Evolutionary conservation across 1,140 invertebrate genomes (phyloP), one percentile per base, ranked within the genome.

Genomic region (Cylas formicarius): DNA sequence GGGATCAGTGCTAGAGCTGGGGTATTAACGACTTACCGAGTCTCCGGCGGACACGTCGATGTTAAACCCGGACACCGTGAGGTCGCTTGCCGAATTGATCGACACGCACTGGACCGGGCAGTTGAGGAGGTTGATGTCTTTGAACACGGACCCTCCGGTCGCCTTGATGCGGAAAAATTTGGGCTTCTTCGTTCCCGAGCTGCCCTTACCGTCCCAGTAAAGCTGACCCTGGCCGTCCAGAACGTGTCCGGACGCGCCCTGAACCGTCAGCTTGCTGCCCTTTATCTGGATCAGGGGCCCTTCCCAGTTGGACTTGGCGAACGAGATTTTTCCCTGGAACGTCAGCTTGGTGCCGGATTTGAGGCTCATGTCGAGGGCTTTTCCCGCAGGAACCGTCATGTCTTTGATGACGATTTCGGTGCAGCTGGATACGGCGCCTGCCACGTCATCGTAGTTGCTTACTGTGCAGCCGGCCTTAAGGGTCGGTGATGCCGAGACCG

Each of bases 21-120:
- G n/a, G n/a, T n/a, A n/a, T n/a, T n/a, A n/a, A n/a, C n/a, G n/a
- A 29, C 43, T 45, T 36, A 45, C 43, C 16, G 11, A 22, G 26
- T 51, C 48, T 41, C 48, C 48, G 27, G 36, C 48, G 19, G 48
- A 44, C n/a, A 51, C 37, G 20, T 51, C 48, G 28, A 51, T 27
- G 29, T 35, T 21, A 24, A 44, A 51, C 2, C 35, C 35, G 0
- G 28, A 21, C n/a, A 51, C n/a, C 2, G 38, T 41, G 9, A 43
- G 24, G 16, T 35, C 21, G 14, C 37, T 42, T 4, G 42, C 35
- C 21, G n/a, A 33, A 18, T 24, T 28, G 14, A 50, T 40, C 4
- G 48, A 46, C 16, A 37, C 26, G 18, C 48, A 51, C 17, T 51
- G 48, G 27, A 18, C 16, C 5, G 48, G 48, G 14, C 48, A 51